phyloP scores from a whole-genome alignment of 2,797 vertebrate genomes.

The Okamejei kenojei region DNA sequence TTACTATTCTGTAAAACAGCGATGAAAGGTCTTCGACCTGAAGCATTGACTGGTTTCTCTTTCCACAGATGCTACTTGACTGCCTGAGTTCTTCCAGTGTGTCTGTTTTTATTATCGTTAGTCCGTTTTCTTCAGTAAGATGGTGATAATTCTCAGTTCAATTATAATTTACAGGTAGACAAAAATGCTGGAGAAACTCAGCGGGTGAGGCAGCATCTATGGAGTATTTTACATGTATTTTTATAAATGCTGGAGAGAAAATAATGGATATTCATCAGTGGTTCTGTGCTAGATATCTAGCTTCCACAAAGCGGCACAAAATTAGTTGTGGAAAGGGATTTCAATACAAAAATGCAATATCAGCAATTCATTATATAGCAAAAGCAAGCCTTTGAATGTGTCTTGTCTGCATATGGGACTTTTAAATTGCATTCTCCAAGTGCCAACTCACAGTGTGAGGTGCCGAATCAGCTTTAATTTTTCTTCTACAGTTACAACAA shows the following conservation, averaged over 20 bases:
- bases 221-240: neutral
- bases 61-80: too few species aligned
- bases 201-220: too few species aligned
- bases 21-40: too few species aligned
- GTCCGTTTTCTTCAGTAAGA: neutral
- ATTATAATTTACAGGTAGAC: neutral
- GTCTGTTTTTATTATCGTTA: too few species aligned
- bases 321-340: neutral
- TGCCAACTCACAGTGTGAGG: conserved; percentile 63
- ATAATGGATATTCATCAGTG: neutral
- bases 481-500: conserved; percentile 48
- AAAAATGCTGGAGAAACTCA: too few species aligned
- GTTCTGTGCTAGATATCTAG: neutral
- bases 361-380: neutral
- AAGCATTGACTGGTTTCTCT: too few species aligned
- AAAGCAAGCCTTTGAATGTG: neutral
- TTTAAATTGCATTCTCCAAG: conserved; percentile 50
- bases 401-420: neutral
- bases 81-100: too few species aligned
- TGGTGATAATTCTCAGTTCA: neutral
- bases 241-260: neutral
- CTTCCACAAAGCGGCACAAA: neutral
- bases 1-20: too few species aligned
- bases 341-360: neutral
- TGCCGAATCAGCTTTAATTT: conserved; percentile 50